phyloP scores from a whole-genome alignment of 2,113 vertebrate genomes.

The Pterophyllum scalare region DNA sequence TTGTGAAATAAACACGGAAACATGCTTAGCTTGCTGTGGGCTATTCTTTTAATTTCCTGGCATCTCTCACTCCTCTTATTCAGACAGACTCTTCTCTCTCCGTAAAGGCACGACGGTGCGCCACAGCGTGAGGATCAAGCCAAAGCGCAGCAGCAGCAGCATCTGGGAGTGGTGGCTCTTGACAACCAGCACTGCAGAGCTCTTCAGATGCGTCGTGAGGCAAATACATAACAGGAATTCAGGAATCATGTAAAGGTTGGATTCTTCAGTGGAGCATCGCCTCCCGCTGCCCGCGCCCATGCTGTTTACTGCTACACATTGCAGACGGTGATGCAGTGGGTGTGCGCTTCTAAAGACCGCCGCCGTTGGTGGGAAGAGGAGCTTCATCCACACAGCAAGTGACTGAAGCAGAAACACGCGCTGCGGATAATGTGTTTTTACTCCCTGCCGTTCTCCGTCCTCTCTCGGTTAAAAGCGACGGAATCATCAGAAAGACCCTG shows the following conservation, averaged over 20 bases:
- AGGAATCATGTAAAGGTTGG: slow-evolving; percentile 39
- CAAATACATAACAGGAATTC: neutral
- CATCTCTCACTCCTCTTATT: neutral
- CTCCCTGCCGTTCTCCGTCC: slow-evolving; percentile 37
- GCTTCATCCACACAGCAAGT: slow-evolving; percentile 11
- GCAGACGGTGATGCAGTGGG: slow-evolving; percentile 51
- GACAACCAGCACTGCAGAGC: neutral
- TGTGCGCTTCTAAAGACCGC: slow-evolving; percentile 26
- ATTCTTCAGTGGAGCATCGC: slow-evolving; percentile 11
- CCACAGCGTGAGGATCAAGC: neutral
- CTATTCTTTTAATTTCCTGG: neutral
- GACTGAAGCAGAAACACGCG: neutral
- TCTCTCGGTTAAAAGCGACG: slow-evolving; percentile 57
- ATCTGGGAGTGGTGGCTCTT: neutral
- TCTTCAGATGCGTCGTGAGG: neutral
- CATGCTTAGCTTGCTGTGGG: too few relatives aligned
- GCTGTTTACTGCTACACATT: slow-evolving; percentile 29
- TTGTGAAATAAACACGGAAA: neutral
- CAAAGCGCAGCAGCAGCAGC: neutral
- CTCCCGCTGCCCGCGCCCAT: slow-evolving; percentile 10
- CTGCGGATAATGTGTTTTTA: slow-evolving; percentile 52
- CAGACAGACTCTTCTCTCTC: neutral
- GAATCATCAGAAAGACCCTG: neutral
- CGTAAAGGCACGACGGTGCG: neutral
- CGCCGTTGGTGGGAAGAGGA: slow-evolving; percentile 27